Evolutionary conservation across 1,140 invertebrate species (phyloP).

Genomic region (Pentalonia nigronervosa): DNA sequence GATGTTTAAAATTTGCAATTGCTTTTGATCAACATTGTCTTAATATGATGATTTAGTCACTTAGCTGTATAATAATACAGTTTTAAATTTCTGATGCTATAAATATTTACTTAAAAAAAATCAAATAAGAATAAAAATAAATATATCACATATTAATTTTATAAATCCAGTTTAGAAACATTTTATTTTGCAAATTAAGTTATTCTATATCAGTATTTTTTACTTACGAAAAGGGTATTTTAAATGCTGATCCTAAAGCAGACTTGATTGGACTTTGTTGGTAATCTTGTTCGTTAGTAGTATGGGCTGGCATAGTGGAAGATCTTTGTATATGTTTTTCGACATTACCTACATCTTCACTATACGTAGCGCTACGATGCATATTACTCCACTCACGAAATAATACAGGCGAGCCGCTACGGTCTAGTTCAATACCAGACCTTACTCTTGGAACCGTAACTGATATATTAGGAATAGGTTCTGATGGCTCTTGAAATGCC

Average conservation of each 20-base stretch:
- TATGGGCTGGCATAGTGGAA: constrained; percentile 78
- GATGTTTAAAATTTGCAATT: not conserved
- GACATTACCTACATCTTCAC: constrained; percentile 59
- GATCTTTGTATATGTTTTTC: constrained; percentile 73
- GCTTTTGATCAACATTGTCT: not conserved
- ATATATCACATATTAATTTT: not conserved
- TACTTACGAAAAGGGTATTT: constrained; percentile 83
- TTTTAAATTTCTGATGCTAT: not conserved
- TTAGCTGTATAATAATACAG: not conserved
- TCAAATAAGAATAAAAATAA: not conserved
- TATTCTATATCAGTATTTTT: constrained; percentile 1
- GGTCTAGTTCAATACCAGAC: constrained; percentile 62
- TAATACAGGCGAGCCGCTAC: constrained; percentile 61
- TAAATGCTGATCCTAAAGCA: constrained; percentile 77
- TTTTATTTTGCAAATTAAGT: not conserved
- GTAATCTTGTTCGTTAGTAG: constrained; percentile 63
- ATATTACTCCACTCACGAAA: constrained; percentile 54
- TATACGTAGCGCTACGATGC: constrained; percentile 38
- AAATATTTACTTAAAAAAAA: not conserved
- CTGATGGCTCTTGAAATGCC: constrained; percentile 69
- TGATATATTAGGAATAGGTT: constrained; percentile 33
- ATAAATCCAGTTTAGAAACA: no score
- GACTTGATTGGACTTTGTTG: constrained; percentile 73
- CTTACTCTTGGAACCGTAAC: constrained; percentile 57
- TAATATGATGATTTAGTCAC: not conserved